Base-by-base conservation (phyloP, 1,140 invertebrate species). In the Antheraea pernyi region DNA sequence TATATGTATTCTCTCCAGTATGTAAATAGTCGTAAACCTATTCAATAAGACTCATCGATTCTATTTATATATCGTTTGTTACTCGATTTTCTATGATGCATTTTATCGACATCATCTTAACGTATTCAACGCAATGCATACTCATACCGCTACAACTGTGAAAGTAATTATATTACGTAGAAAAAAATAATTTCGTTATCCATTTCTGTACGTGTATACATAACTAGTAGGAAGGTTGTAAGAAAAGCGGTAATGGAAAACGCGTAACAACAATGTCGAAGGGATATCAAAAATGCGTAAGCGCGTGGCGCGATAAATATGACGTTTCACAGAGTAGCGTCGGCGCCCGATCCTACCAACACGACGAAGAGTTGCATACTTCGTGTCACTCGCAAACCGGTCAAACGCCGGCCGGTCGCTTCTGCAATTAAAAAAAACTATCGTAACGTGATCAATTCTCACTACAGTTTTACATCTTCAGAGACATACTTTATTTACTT, bases 281-380 rank as follows among this genome's bases (percentile, higher is more conserved):
- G 11, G 46, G 13, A 53, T 53, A 53, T 53, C n/a, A 39, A 53
- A 16, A 65, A n/a, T 13, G 64, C 64, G 64, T 65, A 65, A 65
- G 64, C 64, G 64, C 64, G 64, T 65, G 64, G 64, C 64, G 64
- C 64, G 64, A 65, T 65, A 65, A 65, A 46, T n/a, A 63, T 63
- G 61, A 63, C 39, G 64, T 53, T 65, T 65, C 64, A 65, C 64
- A 48, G 7, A 22, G 46, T 53, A 18, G 64, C 46, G 64, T 53
- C 64, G 37, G 64, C 64, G 46, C n/a, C 39, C 64, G 46, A 48
- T 65, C 61, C 61, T 36, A 37, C 61, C 61, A 63, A 63, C 19
- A 37, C 61, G 30, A n/a, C 37, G 61, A 63, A 30, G 30, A 63
- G 61, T 37, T 11, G 19, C 16, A 1, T 37, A 63, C 61, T 37